Base-by-base conservation (phyloP, 2,797 vertebrate species). In the Manis javanica region DNA sequence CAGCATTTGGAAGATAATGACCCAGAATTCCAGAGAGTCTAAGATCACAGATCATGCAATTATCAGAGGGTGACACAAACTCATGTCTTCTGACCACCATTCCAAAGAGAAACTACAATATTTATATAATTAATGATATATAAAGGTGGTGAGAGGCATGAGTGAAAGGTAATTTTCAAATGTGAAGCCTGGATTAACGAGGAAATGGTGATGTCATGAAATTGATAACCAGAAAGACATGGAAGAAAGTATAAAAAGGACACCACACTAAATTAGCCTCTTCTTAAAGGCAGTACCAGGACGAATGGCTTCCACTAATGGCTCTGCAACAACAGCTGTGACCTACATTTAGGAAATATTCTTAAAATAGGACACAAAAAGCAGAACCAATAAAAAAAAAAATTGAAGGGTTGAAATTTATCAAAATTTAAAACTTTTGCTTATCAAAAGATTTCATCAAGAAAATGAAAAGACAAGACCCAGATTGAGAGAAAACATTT, bases 101-200 rank as follows among this genome's bases (percentile, higher is more conserved):
- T 85, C 71, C 10, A 37, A 89, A 85, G 21, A 87, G n/a, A 84
- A 63, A 81, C 55, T 23, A 61, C 49, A 81, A 39, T 93, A 92
- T 90, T 91, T 91, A 92, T 42, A 91, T 42, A 91, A 88, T 55
- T 90, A 95, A 90, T 85, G 61, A 66, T 31, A 79, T 53, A 69
- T 71, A 72, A 85, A 39, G 14, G 34, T 39, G 85, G 37, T 59
- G 59, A 85, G 72, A 91, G 66, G 19, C 3, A 91, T 57, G 34
- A 93, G 15, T 49, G 74, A 85, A 94, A 94, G 53, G 18, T 63
- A 77, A 71, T 94, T 46, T 94, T 95, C 66, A 75, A 87, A 85
- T 91, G 71, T 79, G 87, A 95, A 84, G 51, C 23, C 53, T 34
- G 6, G 16, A 92, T 78, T 90, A 85, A 96, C 81, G 83, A 82